Percentiles rank a stretch among this genome's conserved stretches.
These are phyloP conservation scores for Mnemiopsis leidyi DNA, from an alignment of 37 sponge, comb jelly and placozoan species.

Conservation along the genomic window DNA sequence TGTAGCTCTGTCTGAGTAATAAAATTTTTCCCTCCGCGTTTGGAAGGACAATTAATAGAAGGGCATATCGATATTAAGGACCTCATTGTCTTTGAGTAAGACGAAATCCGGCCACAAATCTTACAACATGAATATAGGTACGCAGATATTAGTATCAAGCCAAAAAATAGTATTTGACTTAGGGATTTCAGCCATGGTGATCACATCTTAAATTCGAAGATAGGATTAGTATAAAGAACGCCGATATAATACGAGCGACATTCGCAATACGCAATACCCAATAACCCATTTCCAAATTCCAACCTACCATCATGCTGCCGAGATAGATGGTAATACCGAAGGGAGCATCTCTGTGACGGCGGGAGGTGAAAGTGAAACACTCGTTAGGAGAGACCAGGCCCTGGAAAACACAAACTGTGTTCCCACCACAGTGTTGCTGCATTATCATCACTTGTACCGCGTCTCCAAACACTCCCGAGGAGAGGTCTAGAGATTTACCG, in stretches of 20 bases:
- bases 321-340: slow-evolving; percentile 86
- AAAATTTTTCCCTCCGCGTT: too few relatives aligned
- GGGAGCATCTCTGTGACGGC: slow-evolving; percentile 79
- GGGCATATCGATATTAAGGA: too few relatives aligned
- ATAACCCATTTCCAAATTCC: background rate
- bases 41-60: too few relatives aligned
- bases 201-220: too few relatives aligned
- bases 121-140: too few relatives aligned
- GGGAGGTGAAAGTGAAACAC: slow-evolving; percentile 74
- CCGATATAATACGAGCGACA: background rate
- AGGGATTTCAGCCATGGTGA: too few relatives aligned
- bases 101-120: too few relatives aligned
- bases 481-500: slow-evolving; percentile 70
- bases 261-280: background rate
- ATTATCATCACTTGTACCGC: slow-evolving; percentile 71
- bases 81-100: too few relatives aligned
- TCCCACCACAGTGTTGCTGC: slow-evolving; percentile 97
- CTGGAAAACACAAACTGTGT: slow-evolving; percentile 81
- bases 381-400: slow-evolving; percentile 37
- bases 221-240: too few relatives aligned
- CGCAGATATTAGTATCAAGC: too few relatives aligned
- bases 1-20: too few relatives aligned
- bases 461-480: slow-evolving; percentile 11
- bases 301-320: slow-evolving; percentile 74
- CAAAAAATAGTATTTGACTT: too few relatives aligned